Percentiles rank a stretch among this genome's conserved stretches.
phyloP scores from a whole-genome alignment of 2,888 invertebrate genomes.

The Drosophila leonis region DNA sequence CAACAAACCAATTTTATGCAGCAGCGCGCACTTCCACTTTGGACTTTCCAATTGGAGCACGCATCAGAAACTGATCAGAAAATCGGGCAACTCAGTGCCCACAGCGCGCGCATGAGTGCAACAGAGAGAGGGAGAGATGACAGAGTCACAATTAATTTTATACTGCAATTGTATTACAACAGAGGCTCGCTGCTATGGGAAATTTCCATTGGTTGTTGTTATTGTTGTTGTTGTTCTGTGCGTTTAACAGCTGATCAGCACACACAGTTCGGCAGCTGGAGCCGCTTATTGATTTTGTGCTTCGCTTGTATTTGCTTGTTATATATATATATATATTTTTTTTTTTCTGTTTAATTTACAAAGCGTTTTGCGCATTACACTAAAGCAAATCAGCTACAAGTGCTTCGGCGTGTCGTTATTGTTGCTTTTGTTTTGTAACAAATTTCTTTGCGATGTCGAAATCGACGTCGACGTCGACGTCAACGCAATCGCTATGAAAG shows the following conservation, averaged over 20 bases:
- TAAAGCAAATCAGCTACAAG: constrained; percentile 25
- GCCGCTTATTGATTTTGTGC: constrained; percentile 58
- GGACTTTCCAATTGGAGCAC: constrained; percentile 67
- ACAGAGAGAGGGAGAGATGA: constrained; percentile 20
- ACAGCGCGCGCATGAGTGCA: constrained; percentile 20
- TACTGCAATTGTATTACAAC: constrained; percentile 60
- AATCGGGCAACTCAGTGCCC: constrained; percentile 25
- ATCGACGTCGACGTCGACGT: constrained; percentile 13
- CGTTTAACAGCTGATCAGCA: constrained; percentile 66
- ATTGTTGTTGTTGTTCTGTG: constrained; percentile 33
- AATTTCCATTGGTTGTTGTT: constrained; percentile 66
- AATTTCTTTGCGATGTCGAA: constrained; percentile 38
- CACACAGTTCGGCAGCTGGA: constrained; percentile 41
- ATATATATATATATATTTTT: neutral
- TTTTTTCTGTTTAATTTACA: constrained; percentile 15
- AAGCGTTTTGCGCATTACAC: constrained; percentile 49
- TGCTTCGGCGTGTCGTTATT: constrained; percentile 19
- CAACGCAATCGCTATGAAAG: constrained; percentile 51
- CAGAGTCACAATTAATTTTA: constrained; percentile 48
- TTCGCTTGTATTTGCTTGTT: constrained; percentile 12
- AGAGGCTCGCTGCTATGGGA: constrained; percentile 63
- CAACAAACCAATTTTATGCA: constrained; percentile 48
- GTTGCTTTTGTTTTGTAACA: constrained; percentile 48
- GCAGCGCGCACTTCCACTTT: constrained; percentile 57
- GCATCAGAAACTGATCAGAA: constrained; percentile 55